Evolutionary conservation across 2,888 invertebrate species (phyloP), one percentile per base, ranked within the genome.

Genomic region (Diloba caeruleocephala): DNA sequence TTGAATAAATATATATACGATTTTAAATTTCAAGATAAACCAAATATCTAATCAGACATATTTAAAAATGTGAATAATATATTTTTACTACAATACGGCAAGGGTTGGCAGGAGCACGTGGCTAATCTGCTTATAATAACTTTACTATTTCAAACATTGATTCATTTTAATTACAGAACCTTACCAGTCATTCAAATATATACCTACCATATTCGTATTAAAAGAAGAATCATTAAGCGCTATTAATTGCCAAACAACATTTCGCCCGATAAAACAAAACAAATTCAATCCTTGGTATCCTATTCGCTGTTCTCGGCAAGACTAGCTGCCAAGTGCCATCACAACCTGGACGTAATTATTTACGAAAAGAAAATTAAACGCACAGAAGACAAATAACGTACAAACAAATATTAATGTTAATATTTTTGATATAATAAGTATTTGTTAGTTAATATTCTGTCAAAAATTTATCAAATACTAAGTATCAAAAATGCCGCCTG

Each of bases 401-500:
- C 50, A 52, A 54, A 54, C 38, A 54, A 36, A 36, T 38, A 45
- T 32, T 43, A 43, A 39, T 41, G 49, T 5, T 45, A 38, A 60
- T 23, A 33, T 28, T 39, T 15, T 46, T 32, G 10, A 45, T 34
- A 32, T 15, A 32, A 43, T 36, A 50, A 45, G 58, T 53, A 56
- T 58, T 62, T 71, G 53, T 51, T n/a, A n/a, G n/a, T n/a, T n/a
- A n/a, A n/a, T n/a, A n/a, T n/a, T 57, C 64, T 52, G 57, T 49
- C 43, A 55, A 50, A 55, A 75, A 60, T 52, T 36, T 58, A 36
- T 38, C 55, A 53, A 64, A 73, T 58, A 52, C 41, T 56, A 50
- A 65, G 68, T 85, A 87, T 84, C 82, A 87, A 87, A 81, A 85
- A 80, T 74, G 80, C 73, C 71, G 74, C 54, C 60, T 68, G 70